Evolutionary conservation across 1,140 invertebrate genomes (phyloP).

Genomic region (Macrocentrus cingulum): DNA sequence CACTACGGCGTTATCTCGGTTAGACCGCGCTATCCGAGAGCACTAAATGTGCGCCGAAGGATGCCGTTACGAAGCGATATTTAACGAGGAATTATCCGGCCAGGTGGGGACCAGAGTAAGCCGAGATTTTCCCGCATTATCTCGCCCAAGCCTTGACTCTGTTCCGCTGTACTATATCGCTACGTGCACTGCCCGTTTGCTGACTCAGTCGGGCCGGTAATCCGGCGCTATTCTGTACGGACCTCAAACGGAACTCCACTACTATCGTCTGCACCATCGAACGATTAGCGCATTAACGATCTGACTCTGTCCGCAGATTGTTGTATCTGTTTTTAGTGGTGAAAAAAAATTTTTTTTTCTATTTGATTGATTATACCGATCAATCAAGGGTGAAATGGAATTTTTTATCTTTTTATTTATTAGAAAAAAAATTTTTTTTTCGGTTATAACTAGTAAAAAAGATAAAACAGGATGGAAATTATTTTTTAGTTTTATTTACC

Average conservation of each 20-base stretch:
- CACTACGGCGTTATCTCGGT: too few relatives aligned
- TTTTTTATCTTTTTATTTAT: too few relatives aligned
- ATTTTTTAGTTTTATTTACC: too few relatives aligned
- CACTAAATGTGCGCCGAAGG: slow-evolving; percentile 8
- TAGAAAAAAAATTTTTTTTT: too few relatives aligned
- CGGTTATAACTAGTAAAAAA: too few relatives aligned
- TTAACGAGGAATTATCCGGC: slow-evolving; percentile 46
- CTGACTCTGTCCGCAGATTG: background rate
- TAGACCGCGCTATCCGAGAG: background rate
- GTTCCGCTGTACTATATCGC: slow-evolving; percentile 3
- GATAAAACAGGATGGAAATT: too few relatives aligned
- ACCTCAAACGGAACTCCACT: slow-evolving; percentile 22
- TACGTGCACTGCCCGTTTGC: slow-evolving; percentile 24
- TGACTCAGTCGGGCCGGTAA: slow-evolving; percentile 50
- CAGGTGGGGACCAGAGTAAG: slow-evolving; percentile 38
- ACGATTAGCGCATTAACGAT: slow-evolving; percentile 35
- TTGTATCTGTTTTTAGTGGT: background rate
- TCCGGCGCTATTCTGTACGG: slow-evolving; percentile 32
- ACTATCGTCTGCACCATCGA: slow-evolving; percentile 28
- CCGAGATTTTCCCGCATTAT: slow-evolving; percentile 51
- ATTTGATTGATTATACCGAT: background rate
- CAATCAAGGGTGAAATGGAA: too few relatives aligned
- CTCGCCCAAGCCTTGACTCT: slow-evolving; percentile 36
- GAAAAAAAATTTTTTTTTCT: too few relatives aligned
- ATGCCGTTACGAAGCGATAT: slow-evolving; percentile 39